phyloP scores from a whole-genome alignment of 1,140 invertebrate species.

The Bombyx mori region DNA sequence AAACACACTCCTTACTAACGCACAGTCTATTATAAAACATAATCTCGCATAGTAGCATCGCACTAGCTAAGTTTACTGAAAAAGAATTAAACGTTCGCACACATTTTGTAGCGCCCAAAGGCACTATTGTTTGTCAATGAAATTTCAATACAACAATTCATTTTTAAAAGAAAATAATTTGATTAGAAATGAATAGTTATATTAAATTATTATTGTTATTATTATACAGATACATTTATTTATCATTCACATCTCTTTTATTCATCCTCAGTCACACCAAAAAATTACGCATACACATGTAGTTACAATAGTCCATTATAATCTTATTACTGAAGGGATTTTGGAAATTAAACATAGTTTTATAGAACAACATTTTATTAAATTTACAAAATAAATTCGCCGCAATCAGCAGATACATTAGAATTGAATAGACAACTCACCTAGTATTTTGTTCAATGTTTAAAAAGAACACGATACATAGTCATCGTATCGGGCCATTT shows the following conservation, averaged over 20 bases:
- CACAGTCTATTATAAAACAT: no score
- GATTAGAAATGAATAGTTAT: no score
- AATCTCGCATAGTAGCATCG: no score
- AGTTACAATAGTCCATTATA: slow-evolving; percentile 13
- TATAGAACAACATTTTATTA: not conserved
- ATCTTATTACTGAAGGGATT: not conserved
- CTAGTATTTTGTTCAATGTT: slow-evolving; percentile 14
- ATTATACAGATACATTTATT: not conserved
- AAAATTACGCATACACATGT: slow-evolving; percentile 1
- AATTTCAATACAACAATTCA: no score
- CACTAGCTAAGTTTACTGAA: no score
- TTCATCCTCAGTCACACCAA: not conserved
- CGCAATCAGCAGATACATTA: not conserved
- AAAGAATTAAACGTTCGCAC: no score
- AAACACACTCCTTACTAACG: slow-evolving; percentile 7
- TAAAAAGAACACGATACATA: slow-evolving; percentile 23
- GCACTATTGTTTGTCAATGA: no score
- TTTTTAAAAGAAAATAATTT: no score
- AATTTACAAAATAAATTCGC: not conserved
- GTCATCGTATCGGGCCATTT: slow-evolving; percentile 24
- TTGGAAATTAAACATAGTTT: not conserved
- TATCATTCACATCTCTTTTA: slow-evolving; percentile 5
- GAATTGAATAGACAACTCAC: slow-evolving; percentile 6
- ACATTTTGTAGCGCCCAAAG: no score
- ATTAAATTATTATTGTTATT: no score